Evolutionary conservation across 1,140 invertebrate species (phyloP).

Genomic region (Ylistrum balloti): DNA sequence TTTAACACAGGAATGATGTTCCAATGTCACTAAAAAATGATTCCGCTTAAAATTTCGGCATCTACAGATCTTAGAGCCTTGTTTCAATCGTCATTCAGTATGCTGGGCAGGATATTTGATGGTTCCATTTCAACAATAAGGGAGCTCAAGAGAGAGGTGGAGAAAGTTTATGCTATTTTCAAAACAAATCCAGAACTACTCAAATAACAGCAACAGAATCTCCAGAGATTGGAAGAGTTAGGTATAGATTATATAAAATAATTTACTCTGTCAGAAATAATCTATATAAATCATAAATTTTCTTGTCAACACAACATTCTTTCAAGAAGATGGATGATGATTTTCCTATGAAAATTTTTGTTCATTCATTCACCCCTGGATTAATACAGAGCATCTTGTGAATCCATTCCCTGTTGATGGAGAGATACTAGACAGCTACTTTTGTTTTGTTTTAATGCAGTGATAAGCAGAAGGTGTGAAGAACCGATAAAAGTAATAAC

Average conservation of each 20-base stretch:
- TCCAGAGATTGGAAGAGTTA: neutral
- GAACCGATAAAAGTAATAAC: neutral
- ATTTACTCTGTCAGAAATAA: neutral
- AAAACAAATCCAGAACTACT: neutral
- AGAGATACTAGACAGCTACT: neutral
- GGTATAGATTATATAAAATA: neutral
- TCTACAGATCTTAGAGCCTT: neutral
- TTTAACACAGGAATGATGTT: neutral
- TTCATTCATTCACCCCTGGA: neutral
- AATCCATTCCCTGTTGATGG: neutral
- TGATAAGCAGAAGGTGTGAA: neutral
- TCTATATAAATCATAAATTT: neutral
- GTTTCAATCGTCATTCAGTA: neutral
- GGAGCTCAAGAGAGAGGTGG: neutral
- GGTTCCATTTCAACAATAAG: neutral
- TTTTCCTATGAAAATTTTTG: neutral
- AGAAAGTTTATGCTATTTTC: neutral
- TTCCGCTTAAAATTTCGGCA: neutral
- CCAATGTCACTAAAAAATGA: neutral
- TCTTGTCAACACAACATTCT: neutral
- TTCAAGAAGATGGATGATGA: neutral
- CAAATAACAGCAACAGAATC: neutral
- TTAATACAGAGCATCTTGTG: neutral
- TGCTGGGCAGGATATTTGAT: no score
- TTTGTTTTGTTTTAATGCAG: neutral